Evolutionary conservation across 2,113 vertebrate genomes (phyloP), one percentile per base, ranked within the genome.

Genomic region (Solenodon paradoxus): DNA sequence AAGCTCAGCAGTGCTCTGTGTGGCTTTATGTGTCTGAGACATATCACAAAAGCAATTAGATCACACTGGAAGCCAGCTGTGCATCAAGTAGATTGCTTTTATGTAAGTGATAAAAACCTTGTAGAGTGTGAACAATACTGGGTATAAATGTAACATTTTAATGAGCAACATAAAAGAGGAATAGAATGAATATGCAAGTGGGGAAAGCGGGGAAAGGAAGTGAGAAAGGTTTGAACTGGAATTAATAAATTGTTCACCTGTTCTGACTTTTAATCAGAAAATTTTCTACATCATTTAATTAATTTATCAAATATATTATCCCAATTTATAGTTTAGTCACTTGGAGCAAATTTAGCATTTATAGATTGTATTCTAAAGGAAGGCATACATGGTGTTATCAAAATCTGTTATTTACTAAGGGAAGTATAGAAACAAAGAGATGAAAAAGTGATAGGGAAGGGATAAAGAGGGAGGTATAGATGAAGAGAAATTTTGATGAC

Each of bases 31-130:
- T 97, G 95, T 96, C 96, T 95, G 95, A 95, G 82, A 84, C 68
- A 81, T 53, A 96, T 96, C 97, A 95, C 95, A 96, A 95, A 97
- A 97, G 86, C 96, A 97, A 97, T 97, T 97, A 98, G 95, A 96
- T 97, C 92, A 75, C 88, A 80, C 92, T 87, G 89, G 91, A 97
- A 97, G 95, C 88, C 95, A 98, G 95, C 97, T 98, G 98, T 96
- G 96, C 96, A 97, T 98, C 96, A 97, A 95, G 81, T 19, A 96
- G 94, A 97, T 97, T 97, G 97, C 97, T 98, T 98, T 98, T 97
- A 97, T 97, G 97, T 83, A 84, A 97, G 97, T 97, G 97, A 98
- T 98, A 98, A 98, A 98, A 98, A 96, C 88, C 97, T 98, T 97
- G 94, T 95, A 96, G 96, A 95, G 94, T 98, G 97, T 98, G 97